Base-by-base conservation (phyloP, 2,113 vertebrate genomes). In the Carassius auratus region DNA sequence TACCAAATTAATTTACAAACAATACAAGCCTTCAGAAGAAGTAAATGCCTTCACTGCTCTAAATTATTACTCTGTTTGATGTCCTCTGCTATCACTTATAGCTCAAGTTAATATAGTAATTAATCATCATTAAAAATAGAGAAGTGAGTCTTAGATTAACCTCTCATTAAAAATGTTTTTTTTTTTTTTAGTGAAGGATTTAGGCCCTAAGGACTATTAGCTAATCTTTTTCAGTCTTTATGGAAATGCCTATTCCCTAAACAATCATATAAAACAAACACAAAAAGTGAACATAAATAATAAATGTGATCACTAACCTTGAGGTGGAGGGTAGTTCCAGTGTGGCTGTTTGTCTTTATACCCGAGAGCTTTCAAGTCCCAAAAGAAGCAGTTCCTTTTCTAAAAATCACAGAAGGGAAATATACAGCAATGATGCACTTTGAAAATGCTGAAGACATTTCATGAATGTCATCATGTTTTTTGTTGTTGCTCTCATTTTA, bases 261-360 rank as follows among this genome's bases (percentile, higher is more conserved):
- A 62, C 57, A 45, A 23, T 42, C 21, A 0, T 62, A 1, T 6
- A 61, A 79, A 6, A 45, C 33, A 59, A 78, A 61, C 33, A 10
- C 59, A 13, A 38, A 80, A 30, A 81, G 21, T 45, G 8, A 21
- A 7, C 42, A 50, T 89, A 61, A 89, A 89, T 86, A 64, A 78
- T 89, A 71, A 68, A 89, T 86, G 45, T 8, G 42, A 45, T 48
- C 8, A 48, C 9, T 48, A 74, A 85, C 76, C 76, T 73, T 26
- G n/a, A 33, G 76, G 23, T 26, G 68, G 5, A 38, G 13, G 77
- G 62, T 8, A 64, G 10, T 84, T 84, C 57, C 52, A 42, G 13
- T 42, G 50, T 14, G 82, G 59, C 3, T 45, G 8, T 85, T 38
- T 88, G 50, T 38, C 8, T 7, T 9, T 12, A 50, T 21, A 78